These are phyloP conservation scores for Nansenia antarctica DNA, from an alignment of 2,113 vertebrate genomes.

Conservation along the genomic window DNA sequence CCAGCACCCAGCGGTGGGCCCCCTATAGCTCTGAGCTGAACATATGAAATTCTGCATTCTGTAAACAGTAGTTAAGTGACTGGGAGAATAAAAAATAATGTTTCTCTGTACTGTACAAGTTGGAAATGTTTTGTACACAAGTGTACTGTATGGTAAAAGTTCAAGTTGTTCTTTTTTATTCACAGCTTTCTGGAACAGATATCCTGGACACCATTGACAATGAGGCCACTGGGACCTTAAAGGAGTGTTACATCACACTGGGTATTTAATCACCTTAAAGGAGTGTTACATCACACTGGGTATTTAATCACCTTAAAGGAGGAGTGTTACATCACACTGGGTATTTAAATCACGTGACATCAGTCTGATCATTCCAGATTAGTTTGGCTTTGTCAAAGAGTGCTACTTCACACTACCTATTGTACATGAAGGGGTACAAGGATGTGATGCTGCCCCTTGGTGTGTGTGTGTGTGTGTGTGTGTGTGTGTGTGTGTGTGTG, in stretches of 20 bases:
- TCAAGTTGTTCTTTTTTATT: not conserved
- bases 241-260: constrained; percentile 78
- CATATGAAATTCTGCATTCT: too few species aligned
- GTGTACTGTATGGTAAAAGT: not conserved
- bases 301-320: constrained; percentile 41
- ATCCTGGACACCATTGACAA: constrained; percentile 76
- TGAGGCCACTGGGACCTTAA: constrained; percentile 76
- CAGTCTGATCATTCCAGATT: too few species aligned
- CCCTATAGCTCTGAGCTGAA: too few species aligned
- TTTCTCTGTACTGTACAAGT: too few species aligned
- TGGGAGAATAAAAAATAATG: too few species aligned
- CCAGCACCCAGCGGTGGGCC: too few species aligned
- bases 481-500: not conserved
- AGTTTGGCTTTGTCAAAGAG: too few species aligned
- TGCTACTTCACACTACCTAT: too few species aligned
- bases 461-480: not conserved
- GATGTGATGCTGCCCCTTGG: too few species aligned
- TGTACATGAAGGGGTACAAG: not conserved
- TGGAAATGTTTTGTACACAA: not conserved
- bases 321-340: constrained; percentile 78
- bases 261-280: constrained; percentile 59
- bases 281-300: constrained; percentile 78
- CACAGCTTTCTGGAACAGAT: constrained; percentile 75
- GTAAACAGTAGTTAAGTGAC: too few species aligned
- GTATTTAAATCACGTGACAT: too few species aligned